Percentiles rank a stretch among this genome's conserved stretches.
Conservation (phyloP, 1,140 invertebrate genomes). For the Dreissena polymorpha region DNA sequence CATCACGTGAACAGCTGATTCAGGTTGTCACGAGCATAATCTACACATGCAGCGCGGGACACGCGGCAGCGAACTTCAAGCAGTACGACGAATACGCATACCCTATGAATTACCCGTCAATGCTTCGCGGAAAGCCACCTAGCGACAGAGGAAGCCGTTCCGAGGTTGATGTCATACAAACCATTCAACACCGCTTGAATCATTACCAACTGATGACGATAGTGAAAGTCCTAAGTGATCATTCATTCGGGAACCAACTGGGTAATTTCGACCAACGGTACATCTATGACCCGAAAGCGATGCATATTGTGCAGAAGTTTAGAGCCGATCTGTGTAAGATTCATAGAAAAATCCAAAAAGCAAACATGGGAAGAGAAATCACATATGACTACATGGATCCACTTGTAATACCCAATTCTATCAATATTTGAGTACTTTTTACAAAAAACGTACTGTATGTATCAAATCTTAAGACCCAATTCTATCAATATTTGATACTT, state of each 20-base stretch:
- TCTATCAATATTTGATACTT: too few relatives aligned
- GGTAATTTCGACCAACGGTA: conserved; percentile 79
- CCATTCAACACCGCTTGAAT: conserved; percentile 73
- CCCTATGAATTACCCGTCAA: conserved; percentile 79
- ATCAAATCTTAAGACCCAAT: too few relatives aligned
- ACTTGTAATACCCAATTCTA: conserved; percentile 23
- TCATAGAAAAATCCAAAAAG: conserved; percentile 12
- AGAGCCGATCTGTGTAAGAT: conserved; percentile 25
- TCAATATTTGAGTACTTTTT: conserved; percentile 13
- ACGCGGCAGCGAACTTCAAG: conserved; percentile 79
- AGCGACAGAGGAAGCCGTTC: conserved; percentile 63
- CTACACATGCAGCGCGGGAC: conserved; percentile 78
- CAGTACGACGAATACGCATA: conserved; percentile 78
- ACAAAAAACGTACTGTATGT: too few relatives aligned
- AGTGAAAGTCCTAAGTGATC: conserved; percentile 76
- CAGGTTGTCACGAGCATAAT: conserved; percentile 76
- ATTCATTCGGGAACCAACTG: conserved; percentile 77
- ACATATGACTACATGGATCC: conserved; percentile 30
- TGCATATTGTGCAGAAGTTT: conserved; percentile 67
- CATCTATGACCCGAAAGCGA: conserved; percentile 75
- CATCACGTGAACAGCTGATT: conserved; percentile 71
- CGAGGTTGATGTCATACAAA: conserved; percentile 72
- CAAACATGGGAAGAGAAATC: conserved; percentile 18
- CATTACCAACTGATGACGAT: conserved; percentile 77
- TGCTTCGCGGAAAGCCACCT: conserved; percentile 75